Base-by-base conservation (phyloP, 2,113 vertebrate genomes). In the Leucopternis melanops region DNA sequence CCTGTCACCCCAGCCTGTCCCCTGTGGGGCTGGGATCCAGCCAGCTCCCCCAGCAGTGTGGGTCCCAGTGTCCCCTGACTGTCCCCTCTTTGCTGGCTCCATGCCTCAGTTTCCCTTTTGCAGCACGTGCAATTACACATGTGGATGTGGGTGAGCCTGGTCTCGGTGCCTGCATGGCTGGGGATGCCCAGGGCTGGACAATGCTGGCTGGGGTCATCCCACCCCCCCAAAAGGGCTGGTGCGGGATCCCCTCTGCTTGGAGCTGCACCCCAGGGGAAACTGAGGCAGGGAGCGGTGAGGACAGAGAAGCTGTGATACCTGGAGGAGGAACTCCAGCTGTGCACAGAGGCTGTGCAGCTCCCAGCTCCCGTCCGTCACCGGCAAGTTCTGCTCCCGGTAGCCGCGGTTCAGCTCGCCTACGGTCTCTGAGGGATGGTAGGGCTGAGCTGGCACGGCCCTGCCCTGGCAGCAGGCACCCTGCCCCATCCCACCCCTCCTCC, bases 311-410 rank as follows among this genome's bases (percentile, higher is more conserved):
- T 4, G 21, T 1, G 7, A 19, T 96, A 98, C 98, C 97, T 98
- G 98, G 36, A 98, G 96, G n/a, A 98, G 96, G 74, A 96, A 97
- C 77, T 98, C 98, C 57, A 98, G 92, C 90, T 97, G 98, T 67
- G 98, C 97, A 18, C 98, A 98, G 92, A 98, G 95, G 49, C 97
- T 94, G 74, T 98, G 97, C 52, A 98, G 95, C 91, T 98, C 98
- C 17, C 81, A 96, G 45, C 97, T 98, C 74, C 97, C 89, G 0
- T 98, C 98, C 0, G 97, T 98, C 92, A 98, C 98, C 0, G 97
- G 96, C 32, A 92, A 71, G 75, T 91, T 94, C 75, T 88, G 81
- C 8, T 93, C 74, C 27, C 38, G 59, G 7, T 98, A 97, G 61
- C 90, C 49, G 58, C 16, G 62, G 67, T 97, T 96, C 85, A 98